These are phyloP conservation scores for Pampus argenteus DNA, from an alignment of 2,797 vertebrate genomes.

Conservation along the genomic window DNA sequence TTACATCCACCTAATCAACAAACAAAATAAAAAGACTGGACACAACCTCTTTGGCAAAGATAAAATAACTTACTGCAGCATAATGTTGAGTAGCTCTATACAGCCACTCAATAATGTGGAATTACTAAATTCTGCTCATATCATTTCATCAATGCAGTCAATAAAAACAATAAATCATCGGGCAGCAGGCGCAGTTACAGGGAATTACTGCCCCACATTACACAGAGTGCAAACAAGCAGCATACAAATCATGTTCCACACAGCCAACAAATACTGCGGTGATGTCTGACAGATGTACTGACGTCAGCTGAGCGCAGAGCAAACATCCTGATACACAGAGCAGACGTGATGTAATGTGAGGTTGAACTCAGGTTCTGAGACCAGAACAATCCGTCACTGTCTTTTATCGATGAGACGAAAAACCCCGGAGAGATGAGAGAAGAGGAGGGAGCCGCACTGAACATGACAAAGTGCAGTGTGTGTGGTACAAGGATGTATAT, in stretches of 20 bases:
- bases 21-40: background rate
- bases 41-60: background rate
- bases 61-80: background rate
- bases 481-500: constrained; percentile 21
- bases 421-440: background rate
- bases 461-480: constrained; percentile 19
- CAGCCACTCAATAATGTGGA: background rate
- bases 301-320: constrained; percentile 59
- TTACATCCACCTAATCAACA: background rate
- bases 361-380: constrained; percentile 43
- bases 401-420: constrained; percentile 28
- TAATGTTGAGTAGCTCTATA: background rate
- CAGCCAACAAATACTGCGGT: constrained; percentile 11
- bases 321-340: constrained; percentile 58
- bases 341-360: constrained; percentile 66
- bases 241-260: constrained; percentile 44
- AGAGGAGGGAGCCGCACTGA: background rate
- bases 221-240: constrained; percentile 12
- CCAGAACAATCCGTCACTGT: constrained; percentile 45
- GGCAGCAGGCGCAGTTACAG: background rate
- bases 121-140: background rate
- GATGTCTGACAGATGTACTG: constrained; percentile 58
- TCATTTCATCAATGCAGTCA: constrained; percentile 6
- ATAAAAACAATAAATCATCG: constrained; percentile 26
- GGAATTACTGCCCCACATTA: constrained; percentile 1